These are phyloP conservation scores for Zygaena filipendulae DNA, from an alignment of 2,888 invertebrate species.

Conservation along the genomic window DNA sequence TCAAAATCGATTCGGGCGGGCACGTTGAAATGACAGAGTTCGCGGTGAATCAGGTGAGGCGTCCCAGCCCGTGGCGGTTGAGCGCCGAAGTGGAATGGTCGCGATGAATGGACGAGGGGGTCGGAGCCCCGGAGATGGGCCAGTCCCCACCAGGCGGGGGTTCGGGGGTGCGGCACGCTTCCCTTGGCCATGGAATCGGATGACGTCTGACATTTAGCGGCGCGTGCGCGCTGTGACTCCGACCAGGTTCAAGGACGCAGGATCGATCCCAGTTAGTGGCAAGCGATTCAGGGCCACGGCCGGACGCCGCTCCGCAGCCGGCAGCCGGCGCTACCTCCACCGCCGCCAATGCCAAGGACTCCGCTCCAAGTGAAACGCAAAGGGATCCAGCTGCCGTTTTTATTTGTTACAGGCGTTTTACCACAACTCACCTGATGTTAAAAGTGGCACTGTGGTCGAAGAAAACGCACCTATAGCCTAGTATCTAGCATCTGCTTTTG, in stretches of 20 bases:
- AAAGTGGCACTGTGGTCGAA: no score
- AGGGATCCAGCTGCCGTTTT: constrained; percentile 4
- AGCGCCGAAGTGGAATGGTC: constrained; percentile 27
- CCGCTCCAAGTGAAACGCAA: constrained; percentile 12
- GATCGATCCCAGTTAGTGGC: constrained; percentile 47
- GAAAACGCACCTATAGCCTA: no score
- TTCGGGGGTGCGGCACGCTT: constrained; percentile 31
- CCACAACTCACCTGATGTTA: no score
- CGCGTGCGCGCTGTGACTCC: constrained; percentile 35
- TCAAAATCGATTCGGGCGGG: constrained; percentile 47
- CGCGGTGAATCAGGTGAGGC: constrained; percentile 26
- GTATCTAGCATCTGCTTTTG: no score
- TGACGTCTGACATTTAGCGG: constrained; percentile 50
- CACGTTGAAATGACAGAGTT: constrained; percentile 55
- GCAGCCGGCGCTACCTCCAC: constrained; percentile 4
- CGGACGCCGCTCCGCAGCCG: constrained; percentile 42
- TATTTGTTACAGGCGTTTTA: no score
- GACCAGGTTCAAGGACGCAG: constrained; percentile 54
- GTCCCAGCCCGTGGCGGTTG: constrained; percentile 22
- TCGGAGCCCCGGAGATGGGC: no score
- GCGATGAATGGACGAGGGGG: constrained; percentile 34
- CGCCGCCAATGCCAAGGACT: constrained; percentile 39
- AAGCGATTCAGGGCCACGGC: constrained; percentile 35
- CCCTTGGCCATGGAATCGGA: constrained; percentile 54
- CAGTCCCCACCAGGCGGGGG: constrained; percentile 18